Evolutionary conservation across 2,888 invertebrate genomes (phyloP), one percentile per base, ranked within the genome.

Genomic region (Rhagium mordax): DNA sequence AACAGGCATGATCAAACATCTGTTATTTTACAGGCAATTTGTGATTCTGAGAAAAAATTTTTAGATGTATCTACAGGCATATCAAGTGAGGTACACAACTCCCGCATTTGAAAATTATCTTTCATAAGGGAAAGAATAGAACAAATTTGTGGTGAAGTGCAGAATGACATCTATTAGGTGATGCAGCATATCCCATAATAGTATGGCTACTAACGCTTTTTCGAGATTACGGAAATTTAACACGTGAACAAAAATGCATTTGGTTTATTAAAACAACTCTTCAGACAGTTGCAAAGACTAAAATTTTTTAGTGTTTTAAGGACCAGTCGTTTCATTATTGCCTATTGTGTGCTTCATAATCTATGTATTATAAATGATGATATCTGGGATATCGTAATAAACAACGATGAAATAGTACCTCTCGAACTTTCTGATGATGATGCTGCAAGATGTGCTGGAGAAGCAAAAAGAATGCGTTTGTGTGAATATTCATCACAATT

Each of bases 21-120:
- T 3, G 21, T 84, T 21, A 84, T 81, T 3, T 61, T 85, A 18
- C 84, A 85, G 74, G 83, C 78, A 8, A 82, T 85, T 47, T 86
- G 83, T 68, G 82, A 84, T 70, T 15, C 70, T 2, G 78, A 81
- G 0, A 78, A 76, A 66, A 71, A 65, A 59, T 84, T 82, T 72
- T 66, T 82, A 0, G 83, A 84, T 74, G 80, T 82, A 3, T 84
- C 80, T 74, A 81, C 81, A 15, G 84, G 84, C 5, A 16, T 74
- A 1, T 81, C 83, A 5, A 79, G 80, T 24, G 6, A 24, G 24
- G 6, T 24, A 24, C 24, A 24, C 24, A 6, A 24, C 24, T 24
- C 24, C 3, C 3, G 3, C 24, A 24, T 24, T 24, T 24, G 3
- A 24, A 24, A 24, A 6, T 24, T 24, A 24, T 3, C 24, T 4